phyloP scores from a whole-genome alignment of 2,888 invertebrate species.

The Monopis laevigella region DNA sequence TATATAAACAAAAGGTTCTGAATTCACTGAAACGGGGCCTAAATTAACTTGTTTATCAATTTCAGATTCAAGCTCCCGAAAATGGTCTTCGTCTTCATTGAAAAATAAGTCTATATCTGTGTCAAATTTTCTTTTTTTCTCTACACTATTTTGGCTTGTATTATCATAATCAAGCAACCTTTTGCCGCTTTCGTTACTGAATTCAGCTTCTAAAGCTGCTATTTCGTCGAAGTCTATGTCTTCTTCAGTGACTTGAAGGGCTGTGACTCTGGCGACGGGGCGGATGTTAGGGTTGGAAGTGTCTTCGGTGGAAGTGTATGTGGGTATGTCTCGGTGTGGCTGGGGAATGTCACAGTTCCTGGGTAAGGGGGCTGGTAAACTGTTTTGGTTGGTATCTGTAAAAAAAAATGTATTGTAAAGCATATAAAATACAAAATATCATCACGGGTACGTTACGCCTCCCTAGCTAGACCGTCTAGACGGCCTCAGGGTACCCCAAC shows the following conservation, averaged over 20 bases:
- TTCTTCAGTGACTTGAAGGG: conserved; percentile 29
- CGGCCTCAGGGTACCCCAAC: too few relatives aligned
- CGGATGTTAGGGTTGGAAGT: conserved; percentile 23
- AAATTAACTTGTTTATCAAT: conserved; percentile 18
- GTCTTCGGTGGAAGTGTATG: conserved; percentile 16
- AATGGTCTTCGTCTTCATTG: conserved; percentile 44
- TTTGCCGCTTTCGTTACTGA: conserved; percentile 24
- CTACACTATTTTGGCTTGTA: not conserved
- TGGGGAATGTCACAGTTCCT: conserved; percentile 32
- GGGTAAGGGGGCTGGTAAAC: conserved; percentile 24
- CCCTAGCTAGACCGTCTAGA: too few relatives aligned
- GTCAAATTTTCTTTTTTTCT: not conserved
- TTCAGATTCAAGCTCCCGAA: conserved; percentile 37
- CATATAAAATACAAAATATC: too few relatives aligned
- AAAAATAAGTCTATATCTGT: conserved; percentile 33
- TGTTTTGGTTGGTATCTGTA: conserved; percentile 30
- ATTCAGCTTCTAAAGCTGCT: conserved; percentile 42
- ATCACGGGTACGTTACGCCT: too few relatives aligned
- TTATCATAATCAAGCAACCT: conserved; percentile 14
- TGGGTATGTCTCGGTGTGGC: conserved; percentile 31
- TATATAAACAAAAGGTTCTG: conserved; percentile 52
- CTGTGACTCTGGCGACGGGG: conserved; percentile 30
- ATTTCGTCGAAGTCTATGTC: conserved; percentile 45
- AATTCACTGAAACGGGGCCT: conserved; percentile 22
- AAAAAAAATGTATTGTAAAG: conserved; percentile 15